Percentiles rank a stretch among this genome's conserved stretches.
phyloP scores from a whole-genome alignment of 2,797 vertebrate genomes.

The Poecilia picta region DNA sequence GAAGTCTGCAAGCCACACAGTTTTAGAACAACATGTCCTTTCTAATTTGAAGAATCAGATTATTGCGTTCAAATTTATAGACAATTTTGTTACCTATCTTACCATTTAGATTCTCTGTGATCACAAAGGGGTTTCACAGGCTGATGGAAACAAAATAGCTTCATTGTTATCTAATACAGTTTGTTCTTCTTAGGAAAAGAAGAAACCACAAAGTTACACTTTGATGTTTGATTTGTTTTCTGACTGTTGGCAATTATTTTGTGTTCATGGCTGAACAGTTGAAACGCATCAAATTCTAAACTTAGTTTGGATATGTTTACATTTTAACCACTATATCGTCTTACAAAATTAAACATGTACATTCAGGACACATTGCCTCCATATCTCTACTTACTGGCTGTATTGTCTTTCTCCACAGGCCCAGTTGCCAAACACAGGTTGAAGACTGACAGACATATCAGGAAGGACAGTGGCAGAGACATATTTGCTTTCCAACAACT shows the following conservation, averaged over 20 bases:
- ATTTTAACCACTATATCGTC: not conserved
- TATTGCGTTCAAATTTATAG: not conserved
- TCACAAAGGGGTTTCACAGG: not conserved
- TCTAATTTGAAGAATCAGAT: not conserved
- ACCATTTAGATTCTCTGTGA: slow-evolving; percentile 11
- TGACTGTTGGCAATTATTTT: not conserved
- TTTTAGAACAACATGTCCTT: not conserved
- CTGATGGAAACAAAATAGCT: not conserved
- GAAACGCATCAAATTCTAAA: not conserved
- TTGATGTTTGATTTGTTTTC: not conserved
- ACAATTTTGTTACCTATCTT: not conserved
- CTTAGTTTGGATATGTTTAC: not conserved
- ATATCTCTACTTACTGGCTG: slow-evolving; percentile 52
- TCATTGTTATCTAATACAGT: not conserved
- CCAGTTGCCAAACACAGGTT: slow-evolving; percentile 55
- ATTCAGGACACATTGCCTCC: not conserved
- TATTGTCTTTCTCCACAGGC: slow-evolving; percentile 45
- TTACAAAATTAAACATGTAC: not conserved
- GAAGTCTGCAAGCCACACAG: slow-evolving; percentile 3
- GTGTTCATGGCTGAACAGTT: not conserved
- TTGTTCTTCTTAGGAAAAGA: not conserved
- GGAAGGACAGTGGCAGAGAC: slow-evolving; percentile 47
- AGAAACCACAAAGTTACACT: not conserved
- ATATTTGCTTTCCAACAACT: slow-evolving; percentile 33
- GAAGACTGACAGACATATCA: slow-evolving; percentile 56